A percentile compares a stretch with the other conserved stretches of the same genome.
These are phyloP conservation scores for Amphiduros pacificus DNA, from an alignment of 2,888 invertebrate species.

Conservation along the genomic window DNA sequence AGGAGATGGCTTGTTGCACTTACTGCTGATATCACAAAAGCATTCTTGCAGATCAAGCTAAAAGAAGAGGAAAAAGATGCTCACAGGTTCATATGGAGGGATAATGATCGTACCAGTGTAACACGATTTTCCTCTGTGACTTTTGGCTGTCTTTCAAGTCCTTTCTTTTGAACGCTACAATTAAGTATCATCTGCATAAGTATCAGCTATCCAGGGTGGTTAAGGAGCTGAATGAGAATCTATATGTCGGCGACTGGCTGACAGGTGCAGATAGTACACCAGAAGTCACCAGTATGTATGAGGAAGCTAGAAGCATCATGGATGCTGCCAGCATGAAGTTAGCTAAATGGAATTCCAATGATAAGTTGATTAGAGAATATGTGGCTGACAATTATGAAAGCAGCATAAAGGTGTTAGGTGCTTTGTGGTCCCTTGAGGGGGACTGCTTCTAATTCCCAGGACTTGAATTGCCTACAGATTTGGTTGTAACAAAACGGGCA, in stretches of 20 bases:
- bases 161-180: constrained; percentile 26
- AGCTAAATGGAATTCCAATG: constrained; percentile 32
- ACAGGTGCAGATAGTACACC: constrained; percentile 23
- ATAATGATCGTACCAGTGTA: background rate
- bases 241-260: constrained; percentile 36
- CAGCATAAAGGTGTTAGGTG: constrained; percentile 21
- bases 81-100: constrained; percentile 14
- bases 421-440: constrained; percentile 16
- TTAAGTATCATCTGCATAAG: constrained; percentile 15
- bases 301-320: constrained; percentile 21
- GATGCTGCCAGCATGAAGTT: constrained; percentile 27
- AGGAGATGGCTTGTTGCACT: constrained; percentile 12
- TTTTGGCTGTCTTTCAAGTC: constrained; percentile 14
- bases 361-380: no score
- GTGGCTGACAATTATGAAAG: no score
- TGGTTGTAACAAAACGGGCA: constrained; percentile 21
- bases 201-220: constrained; percentile 13
- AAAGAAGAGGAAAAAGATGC: constrained; percentile 6
- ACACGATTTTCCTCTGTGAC: constrained; percentile 11
- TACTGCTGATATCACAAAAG: constrained; percentile 8
- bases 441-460: constrained; percentile 23
- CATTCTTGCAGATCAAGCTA: constrained; percentile 8
- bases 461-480: background rate
- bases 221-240: constrained; percentile 24
- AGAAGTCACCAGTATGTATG: constrained; percentile 17